Conservation (phyloP, 2,888 invertebrate genomes). For the Andrena minutula region DNA sequence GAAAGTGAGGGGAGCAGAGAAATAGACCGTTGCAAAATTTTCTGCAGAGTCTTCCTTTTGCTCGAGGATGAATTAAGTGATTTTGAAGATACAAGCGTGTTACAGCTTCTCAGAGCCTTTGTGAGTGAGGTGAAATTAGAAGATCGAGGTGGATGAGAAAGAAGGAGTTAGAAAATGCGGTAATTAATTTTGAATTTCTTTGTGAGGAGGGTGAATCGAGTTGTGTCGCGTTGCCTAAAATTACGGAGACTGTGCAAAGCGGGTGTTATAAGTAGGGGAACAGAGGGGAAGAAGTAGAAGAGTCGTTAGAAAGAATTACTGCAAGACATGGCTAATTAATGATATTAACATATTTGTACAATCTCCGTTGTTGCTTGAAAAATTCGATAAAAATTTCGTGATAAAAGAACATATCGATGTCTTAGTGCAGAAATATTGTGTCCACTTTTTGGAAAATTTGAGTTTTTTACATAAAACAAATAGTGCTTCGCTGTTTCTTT, state of each 20-base stretch:
- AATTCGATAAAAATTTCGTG: not conserved
- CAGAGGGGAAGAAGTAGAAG: slow-evolving; percentile 11
- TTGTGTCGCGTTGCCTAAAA: not conserved
- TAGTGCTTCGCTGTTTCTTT: too few relatives aligned
- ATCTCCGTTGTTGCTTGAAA: not conserved
- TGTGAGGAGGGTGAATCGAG: too few relatives aligned
- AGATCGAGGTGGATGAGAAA: not conserved
- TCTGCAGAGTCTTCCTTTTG: too few relatives aligned
- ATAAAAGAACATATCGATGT: not conserved
- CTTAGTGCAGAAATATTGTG: too few relatives aligned
- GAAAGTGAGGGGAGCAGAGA: too few relatives aligned
- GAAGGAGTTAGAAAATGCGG: not conserved
- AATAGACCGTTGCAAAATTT: too few relatives aligned
- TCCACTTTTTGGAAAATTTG: too few relatives aligned
- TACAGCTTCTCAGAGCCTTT: not conserved
- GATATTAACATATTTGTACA: slow-evolving; percentile 23
- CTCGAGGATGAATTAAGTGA: not conserved
- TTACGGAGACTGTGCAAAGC: not conserved
- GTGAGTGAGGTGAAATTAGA: not conserved
- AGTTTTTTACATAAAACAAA: too few relatives aligned
- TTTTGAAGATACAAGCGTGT: not conserved
- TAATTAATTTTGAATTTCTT: not conserved
- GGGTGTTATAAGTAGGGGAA: slow-evolving; percentile 21
- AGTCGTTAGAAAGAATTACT: slow-evolving; percentile 9
- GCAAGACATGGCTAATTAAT: not conserved